phyloP scores from a whole-genome alignment of 2,888 invertebrate species.

The Scelioninae gen. 1 region DNA sequence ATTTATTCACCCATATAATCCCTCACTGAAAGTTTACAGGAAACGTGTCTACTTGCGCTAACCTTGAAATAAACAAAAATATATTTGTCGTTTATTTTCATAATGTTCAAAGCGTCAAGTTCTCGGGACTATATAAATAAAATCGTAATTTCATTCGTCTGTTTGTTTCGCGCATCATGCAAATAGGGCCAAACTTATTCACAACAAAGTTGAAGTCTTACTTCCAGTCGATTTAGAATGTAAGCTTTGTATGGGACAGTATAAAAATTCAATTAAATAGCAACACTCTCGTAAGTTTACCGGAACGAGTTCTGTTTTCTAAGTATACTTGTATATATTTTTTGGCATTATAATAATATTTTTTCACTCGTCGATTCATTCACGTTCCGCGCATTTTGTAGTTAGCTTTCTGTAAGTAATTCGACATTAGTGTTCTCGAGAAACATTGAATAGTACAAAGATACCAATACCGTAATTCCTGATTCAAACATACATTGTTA shows the following conservation, averaged over 20 bases:
- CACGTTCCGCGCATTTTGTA: constrained; percentile 3
- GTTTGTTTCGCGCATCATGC: constrained; percentile 57
- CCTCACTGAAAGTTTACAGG: no score
- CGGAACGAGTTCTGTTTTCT: background rate
- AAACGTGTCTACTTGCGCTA: constrained; percentile 3
- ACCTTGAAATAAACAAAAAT: constrained; percentile 35
- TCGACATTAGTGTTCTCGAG: constrained; percentile 26
- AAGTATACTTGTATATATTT: background rate
- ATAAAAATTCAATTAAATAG: constrained; percentile 56
- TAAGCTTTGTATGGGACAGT: constrained; percentile 13
- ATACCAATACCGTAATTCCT: constrained; percentile 36
- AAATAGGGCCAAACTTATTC: constrained; percentile 49
- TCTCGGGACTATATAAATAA: constrained; percentile 47
- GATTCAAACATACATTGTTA: constrained; percentile 43
- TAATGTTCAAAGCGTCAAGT: constrained; percentile 42
- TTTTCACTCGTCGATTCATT: constrained; percentile 11
- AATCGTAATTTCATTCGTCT: constrained; percentile 41
- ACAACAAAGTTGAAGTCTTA: constrained; percentile 38
- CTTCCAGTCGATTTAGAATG: constrained; percentile 5
- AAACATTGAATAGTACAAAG: constrained; percentile 40
- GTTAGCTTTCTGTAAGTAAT: constrained; percentile 24
- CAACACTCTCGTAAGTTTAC: constrained; percentile 19
- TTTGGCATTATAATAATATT: background rate
- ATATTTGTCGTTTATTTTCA: constrained; percentile 21
- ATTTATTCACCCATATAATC: no score